Conservation (phyloP, 2,888 invertebrate genomes). For the Caenorhabditis drosophilae region DNA sequence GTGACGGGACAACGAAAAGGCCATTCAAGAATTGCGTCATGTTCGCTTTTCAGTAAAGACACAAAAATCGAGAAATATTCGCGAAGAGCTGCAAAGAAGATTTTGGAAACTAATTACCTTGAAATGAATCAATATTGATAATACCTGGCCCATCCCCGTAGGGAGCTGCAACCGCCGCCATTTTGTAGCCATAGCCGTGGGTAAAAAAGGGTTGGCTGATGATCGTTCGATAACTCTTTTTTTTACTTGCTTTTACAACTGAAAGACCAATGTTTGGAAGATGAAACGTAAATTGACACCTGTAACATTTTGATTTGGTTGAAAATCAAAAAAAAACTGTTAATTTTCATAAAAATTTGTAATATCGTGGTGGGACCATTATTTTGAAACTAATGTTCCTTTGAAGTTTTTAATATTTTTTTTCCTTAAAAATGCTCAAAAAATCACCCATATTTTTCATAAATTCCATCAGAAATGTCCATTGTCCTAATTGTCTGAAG, state of each 20-base stretch:
- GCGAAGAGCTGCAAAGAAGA: slow-evolving; percentile 23
- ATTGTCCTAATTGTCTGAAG: slow-evolving; percentile 19
- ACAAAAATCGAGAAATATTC: slow-evolving; percentile 33
- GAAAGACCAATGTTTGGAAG: slow-evolving; percentile 31
- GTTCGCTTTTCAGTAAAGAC: slow-evolving; percentile 29
- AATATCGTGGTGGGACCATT: too few relatives aligned
- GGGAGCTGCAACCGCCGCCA: slow-evolving; percentile 30
- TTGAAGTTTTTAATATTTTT: too few relatives aligned
- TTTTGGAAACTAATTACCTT: not conserved
- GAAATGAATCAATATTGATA: not conserved
- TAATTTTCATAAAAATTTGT: too few relatives aligned
- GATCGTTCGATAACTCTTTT: slow-evolving; percentile 19
- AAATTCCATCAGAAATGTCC: slow-evolving; percentile 13
- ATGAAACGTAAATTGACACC: slow-evolving; percentile 26
- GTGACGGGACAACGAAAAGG: slow-evolving; percentile 26
- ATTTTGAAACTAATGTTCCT: too few relatives aligned
- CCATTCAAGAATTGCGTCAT: slow-evolving; percentile 32
- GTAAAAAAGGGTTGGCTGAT: slow-evolving; percentile 33
- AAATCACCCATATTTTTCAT: slow-evolving; percentile 24
- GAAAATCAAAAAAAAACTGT: too few relatives aligned
- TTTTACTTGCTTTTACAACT: slow-evolving; percentile 30
- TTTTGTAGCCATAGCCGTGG: slow-evolving; percentile 31
- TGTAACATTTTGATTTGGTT: not conserved
- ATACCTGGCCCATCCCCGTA: slow-evolving; percentile 29
- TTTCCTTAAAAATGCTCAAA: too few relatives aligned